Evolutionary conservation across 2,113 vertebrate genomes (phyloP), one percentile per base, ranked within the genome.

Genomic region (Coptodon rendalli): DNA sequence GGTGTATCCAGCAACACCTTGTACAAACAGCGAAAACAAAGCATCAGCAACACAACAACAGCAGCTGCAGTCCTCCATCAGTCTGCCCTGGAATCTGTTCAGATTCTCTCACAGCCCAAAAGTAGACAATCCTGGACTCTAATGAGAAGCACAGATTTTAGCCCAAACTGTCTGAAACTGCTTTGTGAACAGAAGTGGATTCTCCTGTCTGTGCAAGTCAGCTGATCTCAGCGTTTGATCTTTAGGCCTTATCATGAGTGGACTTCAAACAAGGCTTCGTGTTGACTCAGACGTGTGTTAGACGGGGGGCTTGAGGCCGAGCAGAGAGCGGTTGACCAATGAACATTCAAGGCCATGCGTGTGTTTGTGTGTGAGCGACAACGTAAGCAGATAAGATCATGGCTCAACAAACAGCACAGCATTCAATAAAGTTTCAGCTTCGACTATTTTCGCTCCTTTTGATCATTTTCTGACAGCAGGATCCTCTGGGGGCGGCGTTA

Each of bases 281-380:
- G 76, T 92, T 88, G 83, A 89, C 66, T 86, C 24, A 19, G 24
- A 80, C 29, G 3, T 27, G 83, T 80, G 91, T 92, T 73, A 53
- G 38, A 93, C 27, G 6, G 45, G 27, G 45, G 73, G 90, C 88
- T 91, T 87, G 92, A 91, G 92, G 94, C 84, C 79, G 57, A 53
- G 78, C 11, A 8, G 34, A 36, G 45, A 78, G 45, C 0, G 31
- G 48, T 38, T 91, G 88, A 71, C 85, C 27, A 50, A 34, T 27
- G 73, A 43, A 56, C 8, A 6, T 68, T 83, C 54, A 73, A 63
- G 91, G 91, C 66, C 68, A n/a, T 34, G 17, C 27, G 31, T 7
- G 14, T 11, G 80, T 48, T 40, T 82, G 56, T 78, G 80, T 24
- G 79, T 24, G 29, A 11, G 45, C 1, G 3, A 19, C 38, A 73